These are phyloP conservation scores for Talpa occidentalis DNA, from an alignment of 2,113 vertebrate genomes.

Conservation along the genomic window DNA sequence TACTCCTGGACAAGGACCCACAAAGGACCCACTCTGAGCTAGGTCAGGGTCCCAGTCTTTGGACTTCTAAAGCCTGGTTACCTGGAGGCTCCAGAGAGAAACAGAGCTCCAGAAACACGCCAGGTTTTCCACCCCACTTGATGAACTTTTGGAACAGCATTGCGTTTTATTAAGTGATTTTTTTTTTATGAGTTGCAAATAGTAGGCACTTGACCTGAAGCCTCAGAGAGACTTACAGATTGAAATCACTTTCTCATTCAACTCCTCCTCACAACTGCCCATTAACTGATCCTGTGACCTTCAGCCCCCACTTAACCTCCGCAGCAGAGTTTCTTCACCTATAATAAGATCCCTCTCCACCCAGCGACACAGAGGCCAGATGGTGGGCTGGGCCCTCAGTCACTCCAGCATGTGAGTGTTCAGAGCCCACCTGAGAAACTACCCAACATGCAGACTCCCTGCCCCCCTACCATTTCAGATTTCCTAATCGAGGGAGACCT, in stretches of 20 bases:
- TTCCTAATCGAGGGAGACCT: neutral
- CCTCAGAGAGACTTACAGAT: neutral
- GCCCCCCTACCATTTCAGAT: neutral
- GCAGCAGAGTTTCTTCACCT: neutral
- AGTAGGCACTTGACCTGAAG: slow-evolving; percentile 55
- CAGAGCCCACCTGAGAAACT: neutral
- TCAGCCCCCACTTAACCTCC: neutral
- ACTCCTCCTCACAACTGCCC: neutral
- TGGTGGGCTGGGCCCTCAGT: too few species aligned
- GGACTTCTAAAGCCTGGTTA: neutral
- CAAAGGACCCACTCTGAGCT: neutral
- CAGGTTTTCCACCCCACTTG: neutral
- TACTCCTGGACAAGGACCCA: too few species aligned
- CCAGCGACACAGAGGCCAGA: neutral
- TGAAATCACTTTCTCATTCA: neutral
- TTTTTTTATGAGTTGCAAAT: slow-evolving; percentile 61
- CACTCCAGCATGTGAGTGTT: neutral
- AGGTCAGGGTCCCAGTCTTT: neutral
- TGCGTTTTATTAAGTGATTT: slow-evolving; percentile 41
- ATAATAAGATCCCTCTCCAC: neutral
- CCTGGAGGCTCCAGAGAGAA: neutral
- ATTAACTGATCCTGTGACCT: slow-evolving; percentile 44
- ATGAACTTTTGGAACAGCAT: slow-evolving; percentile 1
- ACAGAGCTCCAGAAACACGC: neutral
- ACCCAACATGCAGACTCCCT: neutral